Evolutionary conservation across 2,113 vertebrate genomes (phyloP).

Genomic region (Takifugu bimaculatus): DNA sequence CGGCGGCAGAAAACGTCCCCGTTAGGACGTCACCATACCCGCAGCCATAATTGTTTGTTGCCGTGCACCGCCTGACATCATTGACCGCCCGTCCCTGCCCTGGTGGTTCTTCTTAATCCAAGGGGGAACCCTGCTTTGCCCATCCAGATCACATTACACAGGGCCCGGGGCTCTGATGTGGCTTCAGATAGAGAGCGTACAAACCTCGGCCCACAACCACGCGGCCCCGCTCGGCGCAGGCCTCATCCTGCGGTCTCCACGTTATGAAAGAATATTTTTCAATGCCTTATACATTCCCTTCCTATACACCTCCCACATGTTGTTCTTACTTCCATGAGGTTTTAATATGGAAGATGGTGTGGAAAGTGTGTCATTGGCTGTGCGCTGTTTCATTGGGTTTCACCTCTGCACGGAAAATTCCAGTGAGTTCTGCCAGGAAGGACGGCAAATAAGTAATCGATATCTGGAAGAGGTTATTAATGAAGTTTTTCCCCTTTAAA

Average conservation of each 20-base stretch:
- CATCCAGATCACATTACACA: conserved; percentile 65
- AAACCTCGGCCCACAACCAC: conserved; percentile 62
- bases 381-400: conserved; percentile 35
- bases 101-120: conserved; percentile 49
- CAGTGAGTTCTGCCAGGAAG: conserved; percentile 11
- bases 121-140: conserved; percentile 47
- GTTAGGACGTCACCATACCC: conserved; percentile 15
- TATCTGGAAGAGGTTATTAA: no score
- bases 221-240: conserved; percentile 47
- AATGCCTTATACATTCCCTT: conserved; percentile 52
- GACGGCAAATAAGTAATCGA: neutral
- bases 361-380: conserved; percentile 12
- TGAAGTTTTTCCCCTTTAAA: no score
- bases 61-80: conserved; percentile 55
- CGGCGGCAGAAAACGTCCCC: conserved; percentile 24
- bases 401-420: conserved; percentile 23
- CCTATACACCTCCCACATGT: conserved; percentile 43
- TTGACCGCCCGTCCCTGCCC: conserved; percentile 37
- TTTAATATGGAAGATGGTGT: conserved; percentile 6
- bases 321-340: conserved; percentile 52
- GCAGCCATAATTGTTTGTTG: conserved; percentile 45
- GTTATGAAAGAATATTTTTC: conserved; percentile 62
- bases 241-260: conserved; percentile 60
- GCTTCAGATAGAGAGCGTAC: conserved; percentile 58
- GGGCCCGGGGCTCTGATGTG: conserved; percentile 65